Percentiles rank a stretch among this genome's conserved stretches.
phyloP scores from a whole-genome alignment of 2,113 vertebrate genomes.

The Sturnus vulgaris region DNA sequence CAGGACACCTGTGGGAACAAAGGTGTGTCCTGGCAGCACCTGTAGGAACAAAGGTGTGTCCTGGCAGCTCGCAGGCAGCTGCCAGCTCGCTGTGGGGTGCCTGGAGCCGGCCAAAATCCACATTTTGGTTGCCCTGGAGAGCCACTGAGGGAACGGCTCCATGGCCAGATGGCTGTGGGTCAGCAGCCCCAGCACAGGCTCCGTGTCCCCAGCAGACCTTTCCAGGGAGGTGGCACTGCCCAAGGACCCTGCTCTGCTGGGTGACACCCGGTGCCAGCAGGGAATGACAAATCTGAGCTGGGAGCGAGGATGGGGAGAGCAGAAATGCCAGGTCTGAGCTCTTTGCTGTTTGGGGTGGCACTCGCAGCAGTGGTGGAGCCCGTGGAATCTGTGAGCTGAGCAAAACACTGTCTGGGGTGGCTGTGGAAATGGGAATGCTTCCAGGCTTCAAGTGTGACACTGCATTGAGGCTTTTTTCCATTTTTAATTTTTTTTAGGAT shows the following conservation, averaged over 20 bases:
- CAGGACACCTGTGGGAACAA: fast-evolving
- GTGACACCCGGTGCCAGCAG: neutral
- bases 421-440: neutral
- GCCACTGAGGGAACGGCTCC: fast-evolving
- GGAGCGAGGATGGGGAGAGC: fast-evolving
- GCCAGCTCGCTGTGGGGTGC: neutral
- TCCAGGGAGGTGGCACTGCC: neutral
- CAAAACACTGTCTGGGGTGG: neutral
- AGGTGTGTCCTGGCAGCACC: neutral
- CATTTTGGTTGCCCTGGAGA: fast-evolving
- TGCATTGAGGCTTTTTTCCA: neutral
- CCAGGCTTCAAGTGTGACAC: neutral
- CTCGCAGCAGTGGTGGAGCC: neutral
- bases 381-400: neutral
- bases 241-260: neutral
- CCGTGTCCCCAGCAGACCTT: neutral
- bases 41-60: fast-evolving
- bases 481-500: neutral
- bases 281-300: neutral
- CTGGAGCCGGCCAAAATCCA: neutral
- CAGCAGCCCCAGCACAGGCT: neutral
- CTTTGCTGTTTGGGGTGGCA: neutral
- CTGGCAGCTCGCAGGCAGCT: neutral
- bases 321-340: neutral
- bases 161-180: neutral